Evolutionary conservation across 2,113 vertebrate species (phyloP), one percentile per base, ranked within the genome.

Genomic region (Eptatretus burgeri): DNA sequence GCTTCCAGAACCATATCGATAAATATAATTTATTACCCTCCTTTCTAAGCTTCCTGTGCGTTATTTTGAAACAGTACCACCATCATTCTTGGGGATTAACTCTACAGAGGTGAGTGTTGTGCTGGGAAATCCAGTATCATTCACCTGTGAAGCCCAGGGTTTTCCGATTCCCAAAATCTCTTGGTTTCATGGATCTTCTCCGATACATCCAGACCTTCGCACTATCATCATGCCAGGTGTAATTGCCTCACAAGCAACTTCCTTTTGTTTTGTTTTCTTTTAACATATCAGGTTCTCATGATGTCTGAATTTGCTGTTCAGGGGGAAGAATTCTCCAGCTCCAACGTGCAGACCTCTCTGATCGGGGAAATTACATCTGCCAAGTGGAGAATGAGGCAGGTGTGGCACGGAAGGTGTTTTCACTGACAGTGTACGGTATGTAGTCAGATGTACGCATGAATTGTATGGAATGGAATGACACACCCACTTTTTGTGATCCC

Each of bases 301-400:
- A 11, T 65, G 52, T 60, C 50, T 60, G 18, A 13, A 9, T 60
- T 50, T 10, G 50, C 52, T 60, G 53, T 65, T 64, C 67, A 98
- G 89, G 86, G 67, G 83, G 85, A 62, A 80, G 81, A 3, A 84
- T 74, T 1, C 74, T 98, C 51, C 91, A 98, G 71, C 82, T 98
- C 68, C 72, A 81, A 52, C 81, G 76, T 65, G 79, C 81, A 65
- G 86, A 77, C 67, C 72, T 88, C n/a, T 78, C 80, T 5, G 82
- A 98, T 63, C 82, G 73, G 16, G 89, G 91, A 49, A 83, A 82
- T 68, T 98, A 91, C 68, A 78, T 70, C 62, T 98, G 91, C 64
- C 70, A 84, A 68, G 87, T 85, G 66, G 78, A 81, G 69, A 98
- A 87, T 67, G 76, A 79, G 66, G 91, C 83, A 67, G 91, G 91